Base-by-base conservation (phyloP, 2,113 vertebrate species). In the Hassar affinis region DNA sequence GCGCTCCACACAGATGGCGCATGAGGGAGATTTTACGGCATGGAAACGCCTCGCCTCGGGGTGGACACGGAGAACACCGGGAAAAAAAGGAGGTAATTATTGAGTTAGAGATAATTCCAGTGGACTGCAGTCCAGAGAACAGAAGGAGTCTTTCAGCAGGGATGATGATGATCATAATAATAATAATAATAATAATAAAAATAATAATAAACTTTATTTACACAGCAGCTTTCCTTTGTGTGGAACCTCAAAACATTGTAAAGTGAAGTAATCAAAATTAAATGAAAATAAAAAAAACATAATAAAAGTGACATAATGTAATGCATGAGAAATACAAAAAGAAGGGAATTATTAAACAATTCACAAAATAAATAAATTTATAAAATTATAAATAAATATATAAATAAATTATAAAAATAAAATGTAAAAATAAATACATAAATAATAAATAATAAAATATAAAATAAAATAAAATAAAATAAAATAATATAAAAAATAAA, bases 1-100 rank as follows among this genome's bases (percentile, higher is more conserved):
- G 15, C 6, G 9, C 35, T 4, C 1, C 35, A 47, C 38, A 20
- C 25, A 10, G 56, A 75, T 62, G 38, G 27, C 47, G 68, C 52
- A 80, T 45, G 78, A 69, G 33, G 52, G 45, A 51, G 47, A n/a
- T 45, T 77, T 85, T 66, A 66, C 22, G 2, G 7, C 2, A 8
- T 78, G 72, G 61, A 71, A 81, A 78, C 66, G 76, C 51, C 27
- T 27, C 76, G 54, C 72, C 79, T 80, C 47, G 1, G 77, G 80
- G 51, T 20, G 25, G n/a, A 71, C n/a, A 10, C 35, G 45, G 45
- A 47, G 45, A 47, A 47, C 6, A 45, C n/a, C n/a, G n/a, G 75
- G 45, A 61, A 47, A 17, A 15, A 33, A 27, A 54, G 15, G 7
- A 12, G 20, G 20, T 38, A 49, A 76, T 77, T 52, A 64, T 12